Evolutionary conservation across 2,797 vertebrate genomes (phyloP).

Genomic region (Cirrhinus mrigala): DNA sequence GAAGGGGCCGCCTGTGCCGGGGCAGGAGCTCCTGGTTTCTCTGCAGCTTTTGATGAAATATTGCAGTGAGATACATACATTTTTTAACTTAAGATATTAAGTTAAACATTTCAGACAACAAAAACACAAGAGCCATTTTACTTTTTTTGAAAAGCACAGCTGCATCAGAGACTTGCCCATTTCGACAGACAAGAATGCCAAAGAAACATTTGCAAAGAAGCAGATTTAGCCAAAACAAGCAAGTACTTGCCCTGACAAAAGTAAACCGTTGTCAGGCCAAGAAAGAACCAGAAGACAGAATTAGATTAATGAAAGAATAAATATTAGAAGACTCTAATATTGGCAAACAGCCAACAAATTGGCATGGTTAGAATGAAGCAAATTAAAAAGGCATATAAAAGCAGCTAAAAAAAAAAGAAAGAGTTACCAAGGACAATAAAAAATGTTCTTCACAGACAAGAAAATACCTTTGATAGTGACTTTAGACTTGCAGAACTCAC

Average conservation of each 20-base stretch:
- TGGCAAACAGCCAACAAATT: not conserved
- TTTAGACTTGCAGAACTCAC: conserved; percentile 91
- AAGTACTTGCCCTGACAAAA: conserved; percentile 12
- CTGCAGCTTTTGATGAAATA: conserved; percentile 73
- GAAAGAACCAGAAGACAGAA: not conserved
- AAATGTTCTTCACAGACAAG: conserved; percentile 14
- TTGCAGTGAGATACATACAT: not conserved
- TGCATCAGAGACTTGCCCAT: too few species aligned
- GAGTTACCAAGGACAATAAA: not conserved
- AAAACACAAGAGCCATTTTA: not conserved
- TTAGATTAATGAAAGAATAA: conserved; percentile 5
- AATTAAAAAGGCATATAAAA: not conserved
- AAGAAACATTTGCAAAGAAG: conserved; percentile 13
- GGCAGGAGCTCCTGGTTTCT: conserved; percentile 81
- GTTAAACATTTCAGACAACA: conserved; percentile 19
- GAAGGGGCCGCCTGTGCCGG: conserved; percentile 79
- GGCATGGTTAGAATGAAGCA: conserved; percentile 4
- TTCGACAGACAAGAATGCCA: conserved; percentile 6
- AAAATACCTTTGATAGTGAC: conserved; percentile 91
- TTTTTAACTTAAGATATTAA: not conserved
- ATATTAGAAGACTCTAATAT: not conserved
- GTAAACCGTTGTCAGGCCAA: not conserved
- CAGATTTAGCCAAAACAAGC: not conserved
- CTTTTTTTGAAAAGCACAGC: conserved; percentile 9
- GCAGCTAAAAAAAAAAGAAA: not conserved